Percentiles rank a stretch among this genome's conserved stretches.
Conservation (phyloP, 2,888 invertebrate species). For the Zygogramma bicolorata region DNA sequence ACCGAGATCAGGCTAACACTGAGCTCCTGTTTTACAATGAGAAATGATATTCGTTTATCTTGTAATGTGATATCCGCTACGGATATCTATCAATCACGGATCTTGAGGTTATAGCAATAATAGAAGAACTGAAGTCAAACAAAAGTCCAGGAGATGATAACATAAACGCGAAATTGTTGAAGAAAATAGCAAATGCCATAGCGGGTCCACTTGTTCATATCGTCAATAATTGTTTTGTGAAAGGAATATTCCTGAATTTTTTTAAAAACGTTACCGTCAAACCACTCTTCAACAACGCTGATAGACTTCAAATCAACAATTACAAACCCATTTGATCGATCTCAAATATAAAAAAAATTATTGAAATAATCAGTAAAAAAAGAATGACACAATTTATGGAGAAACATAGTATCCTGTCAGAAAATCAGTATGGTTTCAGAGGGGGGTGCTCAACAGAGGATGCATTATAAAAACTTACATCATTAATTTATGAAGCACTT, state of each 20-base stretch:
- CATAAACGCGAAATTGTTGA: background rate
- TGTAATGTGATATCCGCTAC: too few species aligned
- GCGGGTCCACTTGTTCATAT: background rate
- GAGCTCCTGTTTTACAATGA: background rate
- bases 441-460: background rate
- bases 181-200: background rate
- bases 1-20: too few species aligned
- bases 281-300: background rate
- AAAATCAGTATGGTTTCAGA: background rate
- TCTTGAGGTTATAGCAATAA: background rate
- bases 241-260: background rate
- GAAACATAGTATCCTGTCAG: background rate
- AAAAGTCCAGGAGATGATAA: background rate
- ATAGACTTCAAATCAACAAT: background rate
- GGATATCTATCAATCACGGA: too few species aligned
- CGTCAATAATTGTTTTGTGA: background rate
- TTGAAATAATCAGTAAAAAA: background rate
- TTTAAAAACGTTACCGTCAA: background rate
- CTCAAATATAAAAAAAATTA: background rate
- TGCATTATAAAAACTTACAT: background rate
- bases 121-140: background rate
- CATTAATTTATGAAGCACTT: background rate
- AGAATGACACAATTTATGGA: constrained; percentile 8
- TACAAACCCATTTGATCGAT: background rate
- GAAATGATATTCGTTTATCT: background rate